Evolutionary conservation across 2,888 invertebrate genomes (phyloP), one percentile per base, ranked within the genome.

Genomic region (Mythimna impura): DNA sequence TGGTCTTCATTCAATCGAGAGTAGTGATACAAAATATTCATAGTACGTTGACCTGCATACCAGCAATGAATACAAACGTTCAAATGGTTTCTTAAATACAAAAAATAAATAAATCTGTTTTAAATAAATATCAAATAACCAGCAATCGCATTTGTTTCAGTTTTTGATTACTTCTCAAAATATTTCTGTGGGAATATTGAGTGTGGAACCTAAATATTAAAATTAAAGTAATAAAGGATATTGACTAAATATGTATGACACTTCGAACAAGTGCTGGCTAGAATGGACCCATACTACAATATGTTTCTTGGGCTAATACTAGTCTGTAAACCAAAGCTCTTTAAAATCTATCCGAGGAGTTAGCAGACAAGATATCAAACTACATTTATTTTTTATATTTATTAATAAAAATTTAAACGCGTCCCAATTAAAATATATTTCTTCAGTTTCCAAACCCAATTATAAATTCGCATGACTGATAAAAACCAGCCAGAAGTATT

Each of bases 21-120:
- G 58, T 22, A 58, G 58, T 36, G 22, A 72, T 43, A 68, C 58
- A 80, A 62, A 78, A 80, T 69, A 77, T 68, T 58, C 54, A n/a
- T 43, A 72, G 69, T 52, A 57, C 69, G 47, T 54, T 70, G 67
- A 70, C 73, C 78, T 60, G 62, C 36, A 58, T 81, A 36, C 47
- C 40, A 34, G 43, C 17, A 81, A 63, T 50, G 17, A 57, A 68
- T 36, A 52, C 43, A 40, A 54, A 65, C 57, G 30, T 30, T 58
- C 52, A 54, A 57, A 43, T 52, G 36, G 43, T 58, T 62, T 52
- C 25, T 14, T 57, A 57, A 55, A 34, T 52, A 25, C 7, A 30
- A 22, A 3, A 20, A 68, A 69, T 62, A 14, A 52, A 43, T 20
- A 50, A n/a, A 36, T 52, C 12, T 25, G 34, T 52, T 30, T 52